These are phyloP conservation scores for Epinephelus fuscoguttatus DNA, from an alignment of 2,113 vertebrate genomes.

Conservation along the genomic window DNA sequence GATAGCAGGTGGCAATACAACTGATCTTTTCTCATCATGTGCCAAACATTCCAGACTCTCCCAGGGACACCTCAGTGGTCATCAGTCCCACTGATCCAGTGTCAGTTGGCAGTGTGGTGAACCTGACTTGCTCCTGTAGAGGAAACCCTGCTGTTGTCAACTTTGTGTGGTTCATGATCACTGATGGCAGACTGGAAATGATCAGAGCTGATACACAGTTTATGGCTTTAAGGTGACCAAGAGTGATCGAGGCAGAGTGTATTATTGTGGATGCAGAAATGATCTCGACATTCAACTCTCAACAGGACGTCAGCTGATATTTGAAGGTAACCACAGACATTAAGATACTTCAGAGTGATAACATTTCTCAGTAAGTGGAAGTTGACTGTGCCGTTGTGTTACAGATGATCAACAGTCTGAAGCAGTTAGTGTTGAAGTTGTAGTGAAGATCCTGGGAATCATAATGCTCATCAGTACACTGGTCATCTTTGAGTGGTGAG, in stretches of 20 bases:
- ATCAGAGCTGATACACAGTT: neutral
- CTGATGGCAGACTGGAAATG: constrained; percentile 7
- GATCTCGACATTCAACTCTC: constrained; percentile 18
- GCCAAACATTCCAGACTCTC: constrained; percentile 47
- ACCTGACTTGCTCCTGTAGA: constrained; percentile 52
- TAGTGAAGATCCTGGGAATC: constrained; percentile 23
- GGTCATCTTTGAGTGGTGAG: constrained; percentile 38
- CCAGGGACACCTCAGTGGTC: constrained; percentile 55
- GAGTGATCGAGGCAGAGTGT: constrained; percentile 14
- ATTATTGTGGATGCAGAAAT: constrained; percentile 44
- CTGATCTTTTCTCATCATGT: neutral
- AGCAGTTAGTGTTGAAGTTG: neutral
- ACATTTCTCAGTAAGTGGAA: neutral
- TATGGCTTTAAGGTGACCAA: constrained; percentile 20
- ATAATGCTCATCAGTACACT: neutral
- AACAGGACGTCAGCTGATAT: neutral
- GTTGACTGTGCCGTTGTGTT: constrained; percentile 3
- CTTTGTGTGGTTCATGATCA: constrained; percentile 43
- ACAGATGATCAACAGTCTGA: neutral
- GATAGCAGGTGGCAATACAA: neutral
- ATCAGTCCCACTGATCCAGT: constrained; percentile 34
- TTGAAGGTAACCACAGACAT: constrained; percentile 25
- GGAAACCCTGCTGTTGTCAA: constrained; percentile 30
- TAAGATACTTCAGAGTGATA: neutral
- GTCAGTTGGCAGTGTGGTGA: constrained; percentile 42